Evolutionary conservation across 1,140 invertebrate genomes (phyloP), one percentile per base, ranked within the genome.

Genomic region (Daktulosphaira vitifoliae): DNA sequence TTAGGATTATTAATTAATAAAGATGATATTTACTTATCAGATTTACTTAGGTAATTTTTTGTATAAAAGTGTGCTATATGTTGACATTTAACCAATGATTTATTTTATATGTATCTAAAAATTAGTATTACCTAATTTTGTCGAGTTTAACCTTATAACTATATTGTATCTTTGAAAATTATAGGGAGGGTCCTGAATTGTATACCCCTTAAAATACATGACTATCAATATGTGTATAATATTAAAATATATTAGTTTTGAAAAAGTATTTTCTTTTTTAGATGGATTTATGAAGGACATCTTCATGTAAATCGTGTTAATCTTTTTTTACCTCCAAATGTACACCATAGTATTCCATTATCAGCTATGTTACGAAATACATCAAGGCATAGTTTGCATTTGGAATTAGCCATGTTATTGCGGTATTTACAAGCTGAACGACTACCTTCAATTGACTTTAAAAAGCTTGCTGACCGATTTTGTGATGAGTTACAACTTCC

Each of bases 401-500:
- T 1, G 5, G 56, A 62, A 48, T 20, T 48, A 6, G 13, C 26
- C 2, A 37, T 62, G 42, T 0, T 62, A n/a, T 33, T 62, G 25
- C 16, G 26, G 3, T n/a, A 44, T 22, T 62, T 62, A 22, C 15
- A 48, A 29, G 2, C 13, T 48, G 6, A 62, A 20, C 1, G n/a
- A 37, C 25, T 62, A 22, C 56, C 56, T 33, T 20, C 26, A 18
- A 33, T 62, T 48, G 42, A 62, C 29, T 62, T 48, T 2, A 44
- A 62, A 48, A 44, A 33, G 46, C 20, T 62, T 20, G 18, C 20
- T 0, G 20, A 29, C 0, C 39, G 56, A 18, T 48, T 62, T 62
- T 62, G 25, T 48, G 56, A 62, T 44, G 56, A 62, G 46, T 11
- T 62, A 20, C 56, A 62, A 62, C 42, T 62, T 33, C 56, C 56